phyloP scores from a whole-genome alignment of 1,140 invertebrate species.

The Dreissena rostriformis region DNA sequence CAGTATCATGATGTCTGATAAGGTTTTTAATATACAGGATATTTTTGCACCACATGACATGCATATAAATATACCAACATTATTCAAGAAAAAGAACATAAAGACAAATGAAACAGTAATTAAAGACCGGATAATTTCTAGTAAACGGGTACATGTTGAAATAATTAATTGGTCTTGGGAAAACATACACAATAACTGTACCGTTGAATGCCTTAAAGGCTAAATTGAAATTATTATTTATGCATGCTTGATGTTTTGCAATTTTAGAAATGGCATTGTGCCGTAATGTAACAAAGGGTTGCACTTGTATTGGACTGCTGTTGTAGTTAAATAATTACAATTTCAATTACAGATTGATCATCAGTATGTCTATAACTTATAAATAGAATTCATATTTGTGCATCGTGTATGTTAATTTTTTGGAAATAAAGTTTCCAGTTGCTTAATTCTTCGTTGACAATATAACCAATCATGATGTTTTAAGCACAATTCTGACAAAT shows the following conservation, averaged over 20 bases:
- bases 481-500: too few relatives aligned
- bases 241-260: conserved; percentile 54
- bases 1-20: conserved; percentile 61
- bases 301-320: too few relatives aligned
- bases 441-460: too few relatives aligned
- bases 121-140: conserved; percentile 54
- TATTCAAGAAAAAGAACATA: conserved; percentile 52
- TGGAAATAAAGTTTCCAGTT: too few relatives aligned
- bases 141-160: conserved; percentile 58
- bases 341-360: too few relatives aligned
- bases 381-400: too few relatives aligned
- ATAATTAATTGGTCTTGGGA: conserved; percentile 59
- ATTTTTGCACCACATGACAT: conserved; percentile 54
- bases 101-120: background rate
- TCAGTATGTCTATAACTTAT: too few relatives aligned
- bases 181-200: conserved; percentile 54
- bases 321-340: too few relatives aligned
- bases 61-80: conserved; percentile 57
- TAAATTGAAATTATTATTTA: conserved; percentile 38
- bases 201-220: conserved; percentile 44
- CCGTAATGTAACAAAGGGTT: too few relatives aligned
- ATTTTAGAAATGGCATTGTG: conserved; percentile 44
- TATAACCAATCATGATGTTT: too few relatives aligned
- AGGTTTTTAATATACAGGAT: conserved; percentile 61
- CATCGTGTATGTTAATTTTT: too few relatives aligned